A percentile compares a stretch with the other conserved stretches of the same genome.
phyloP scores from a whole-genome alignment of 2,797 vertebrate species.

The Melanotaenia maccullochi region DNA sequence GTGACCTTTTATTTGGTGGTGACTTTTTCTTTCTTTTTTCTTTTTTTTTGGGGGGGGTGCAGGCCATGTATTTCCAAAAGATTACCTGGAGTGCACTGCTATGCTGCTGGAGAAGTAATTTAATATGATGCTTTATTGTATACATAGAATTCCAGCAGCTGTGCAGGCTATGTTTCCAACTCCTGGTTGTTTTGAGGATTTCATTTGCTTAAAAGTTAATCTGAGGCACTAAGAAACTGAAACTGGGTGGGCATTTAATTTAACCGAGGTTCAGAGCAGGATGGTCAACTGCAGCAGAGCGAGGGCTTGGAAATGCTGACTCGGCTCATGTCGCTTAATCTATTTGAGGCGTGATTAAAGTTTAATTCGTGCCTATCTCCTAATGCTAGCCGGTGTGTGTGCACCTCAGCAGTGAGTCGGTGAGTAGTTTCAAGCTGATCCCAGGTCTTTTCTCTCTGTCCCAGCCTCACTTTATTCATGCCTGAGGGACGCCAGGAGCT shows the following conservation, averaged over 20 bases:
- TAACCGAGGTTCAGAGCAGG: conserved; percentile 51
- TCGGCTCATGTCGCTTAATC: conserved; percentile 78
- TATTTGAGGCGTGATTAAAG: conserved; percentile 83
- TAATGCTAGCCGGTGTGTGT: conserved; percentile 68
- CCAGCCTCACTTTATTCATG: conserved; percentile 84
- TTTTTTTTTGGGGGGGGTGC: no score
- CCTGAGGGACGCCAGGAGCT: conserved; percentile 81
- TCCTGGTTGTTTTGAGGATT: conserved; percentile 22
- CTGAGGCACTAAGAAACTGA: conserved; percentile 46
- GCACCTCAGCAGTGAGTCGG: conserved; percentile 57
- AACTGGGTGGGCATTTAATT: conserved; percentile 62
- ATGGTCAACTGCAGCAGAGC: conserved; percentile 65
- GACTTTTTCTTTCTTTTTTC: no score
- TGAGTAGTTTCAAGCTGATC: conserved; percentile 79
- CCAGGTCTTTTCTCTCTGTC: conserved; percentile 80
- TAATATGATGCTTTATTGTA: conserved; percentile 27
- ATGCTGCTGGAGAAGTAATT: neutral
- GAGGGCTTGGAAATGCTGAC: conserved; percentile 72
- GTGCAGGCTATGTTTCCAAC: conserved; percentile 24
- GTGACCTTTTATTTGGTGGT: no score
- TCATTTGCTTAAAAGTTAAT: conserved; percentile 41
- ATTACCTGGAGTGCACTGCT: neutral
- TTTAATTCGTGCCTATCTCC: conserved; percentile 81
- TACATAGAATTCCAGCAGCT: conserved; percentile 23
- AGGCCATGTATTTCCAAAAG: neutral